Base-by-base conservation (phyloP, 64 coral and sea anemone species). In the Porites australiensis region DNA sequence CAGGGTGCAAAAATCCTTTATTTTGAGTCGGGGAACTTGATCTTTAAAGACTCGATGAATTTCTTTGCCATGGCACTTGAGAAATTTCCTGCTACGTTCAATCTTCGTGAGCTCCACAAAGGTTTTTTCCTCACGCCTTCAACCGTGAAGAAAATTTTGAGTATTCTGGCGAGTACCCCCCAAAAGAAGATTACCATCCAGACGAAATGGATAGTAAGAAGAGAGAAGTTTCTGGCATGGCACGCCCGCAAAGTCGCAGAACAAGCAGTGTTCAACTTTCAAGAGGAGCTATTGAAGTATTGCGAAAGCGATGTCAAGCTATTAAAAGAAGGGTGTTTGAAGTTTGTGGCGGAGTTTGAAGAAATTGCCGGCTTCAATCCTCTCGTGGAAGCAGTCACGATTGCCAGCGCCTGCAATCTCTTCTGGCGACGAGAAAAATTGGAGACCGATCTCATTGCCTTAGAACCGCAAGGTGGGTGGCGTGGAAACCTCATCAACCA, bases 101-200 rank as follows among this genome's bases (percentile, higher is more conserved):
- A 50, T 2, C 44, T 64, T 4, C 1, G 8, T 1, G 58, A 70
- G 0, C 45, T 71, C 18, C 44, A 64, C 8, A 93, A 93, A 43
- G 91, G 91, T 87, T 22, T 44, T 93, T 80, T 50, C 84, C 91
- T 11, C 83, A 88, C 55, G 88, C 88, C 45, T 93, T 93, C 23
- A 93, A 93, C 45, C 88, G 59, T 0, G 8, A 9, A 1, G 62
- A 0, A 1, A 54, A 93, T n/a, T 44, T 60, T 47, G 15, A 47
- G 9, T 93, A 93, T 18, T 63, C 45, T 1, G 91, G 75, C 9
- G 0, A 23, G 44, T 48, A 75, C 69, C 84, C 91, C 1, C 9
- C 49, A 0, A 20, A 65, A 7, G 4, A 79, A 3, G 37, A 72
- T 16, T 88, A 88, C n/a, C 83, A 68, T 22, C 59, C 71, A 6